phyloP scores from a whole-genome alignment of 2,113 vertebrate species.

The Ammodytes dubius region DNA sequence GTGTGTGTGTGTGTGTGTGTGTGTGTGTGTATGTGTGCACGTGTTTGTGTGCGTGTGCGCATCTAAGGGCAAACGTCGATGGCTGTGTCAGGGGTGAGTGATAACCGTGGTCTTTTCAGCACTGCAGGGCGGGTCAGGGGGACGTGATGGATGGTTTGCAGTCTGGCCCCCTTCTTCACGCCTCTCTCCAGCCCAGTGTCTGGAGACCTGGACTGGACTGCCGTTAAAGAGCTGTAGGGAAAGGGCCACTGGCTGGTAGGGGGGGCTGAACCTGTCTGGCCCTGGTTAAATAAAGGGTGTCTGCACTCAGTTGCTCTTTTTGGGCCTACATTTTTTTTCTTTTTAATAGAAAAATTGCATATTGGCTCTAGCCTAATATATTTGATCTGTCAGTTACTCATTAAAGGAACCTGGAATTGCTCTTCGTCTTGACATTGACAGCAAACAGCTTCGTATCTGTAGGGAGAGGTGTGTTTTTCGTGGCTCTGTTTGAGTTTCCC shows the following conservation, averaged over 20 bases:
- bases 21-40: constrained; percentile 36
- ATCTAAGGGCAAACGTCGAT: constrained; percentile 74
- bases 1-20: constrained; percentile 16
- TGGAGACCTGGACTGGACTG: constrained; percentile 52
- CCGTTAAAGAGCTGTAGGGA: constrained; percentile 22
- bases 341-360: constrained; percentile 3
- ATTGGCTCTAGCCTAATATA: constrained; percentile 29
- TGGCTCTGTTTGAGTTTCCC: background rate
- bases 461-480: background rate
- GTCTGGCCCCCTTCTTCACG: constrained; percentile 62
- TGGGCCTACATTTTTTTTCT: background rate
- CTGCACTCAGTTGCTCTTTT: constrained; percentile 15
- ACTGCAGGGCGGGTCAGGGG: constrained; percentile 71
- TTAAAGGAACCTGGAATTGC: constrained; percentile 17
- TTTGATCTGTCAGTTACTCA: constrained; percentile 26
- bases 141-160: constrained; percentile 80
- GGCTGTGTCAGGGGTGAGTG: constrained; percentile 82
- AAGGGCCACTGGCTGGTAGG: constrained; percentile 31
- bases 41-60: constrained; percentile 39
- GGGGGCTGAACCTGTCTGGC: constrained; percentile 35
- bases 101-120: constrained; percentile 82
- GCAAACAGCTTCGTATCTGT: constrained; percentile 4
- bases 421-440: constrained; percentile 35
- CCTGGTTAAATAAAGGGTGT: constrained; percentile 52
- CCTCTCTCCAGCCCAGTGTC: constrained; percentile 61